Evolutionary conservation across 2,113 vertebrate genomes (phyloP).

Genomic region (Accipiter virgatus): DNA sequence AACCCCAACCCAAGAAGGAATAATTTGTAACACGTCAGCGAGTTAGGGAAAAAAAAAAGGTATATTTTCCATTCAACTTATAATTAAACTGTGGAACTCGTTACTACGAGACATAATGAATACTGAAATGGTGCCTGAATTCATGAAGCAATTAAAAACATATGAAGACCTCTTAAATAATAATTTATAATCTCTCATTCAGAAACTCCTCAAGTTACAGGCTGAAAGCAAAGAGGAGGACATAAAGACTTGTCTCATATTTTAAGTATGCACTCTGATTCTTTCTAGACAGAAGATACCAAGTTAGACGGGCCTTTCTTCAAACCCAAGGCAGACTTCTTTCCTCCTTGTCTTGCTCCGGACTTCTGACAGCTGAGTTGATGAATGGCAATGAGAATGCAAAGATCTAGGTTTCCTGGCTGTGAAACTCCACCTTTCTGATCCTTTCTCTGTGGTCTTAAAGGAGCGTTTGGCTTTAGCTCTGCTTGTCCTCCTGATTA

Average conservation of each 20-base stretch:
- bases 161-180: background rate
- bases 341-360: background rate
- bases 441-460: background rate
- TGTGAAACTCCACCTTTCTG: background rate
- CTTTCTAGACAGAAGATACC: background rate
- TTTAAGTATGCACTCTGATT: background rate
- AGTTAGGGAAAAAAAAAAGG: background rate
- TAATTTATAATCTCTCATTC: background rate
- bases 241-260: background rate
- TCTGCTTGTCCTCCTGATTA: background rate
- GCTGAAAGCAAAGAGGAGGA: background rate
- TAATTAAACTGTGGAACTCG: background rate
- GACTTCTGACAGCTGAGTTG: background rate
- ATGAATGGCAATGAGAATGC: background rate
- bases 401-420: background rate
- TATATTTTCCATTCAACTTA: background rate
- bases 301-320: background rate
- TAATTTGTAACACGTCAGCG: background rate
- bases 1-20: background rate
- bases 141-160: background rate
- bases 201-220: background rate
- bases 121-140: background rate
- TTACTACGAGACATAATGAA: background rate
- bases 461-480: background rate
- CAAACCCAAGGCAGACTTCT: background rate